These are phyloP conservation scores for Teinopalpus imperialis DNA, from an alignment of 2,888 invertebrate genomes.

Conservation along the genomic window DNA sequence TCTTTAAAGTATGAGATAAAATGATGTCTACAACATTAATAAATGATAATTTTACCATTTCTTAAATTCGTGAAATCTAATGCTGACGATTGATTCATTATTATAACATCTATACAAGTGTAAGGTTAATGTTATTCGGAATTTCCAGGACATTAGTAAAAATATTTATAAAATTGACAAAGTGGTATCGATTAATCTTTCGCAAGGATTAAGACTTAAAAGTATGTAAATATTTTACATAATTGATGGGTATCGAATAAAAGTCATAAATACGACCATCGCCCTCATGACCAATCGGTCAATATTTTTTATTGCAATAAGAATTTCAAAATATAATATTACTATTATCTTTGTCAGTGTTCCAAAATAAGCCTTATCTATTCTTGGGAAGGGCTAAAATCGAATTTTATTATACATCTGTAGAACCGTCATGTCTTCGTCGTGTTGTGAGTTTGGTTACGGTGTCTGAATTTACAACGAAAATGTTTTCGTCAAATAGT, in stretches of 20 bases:
- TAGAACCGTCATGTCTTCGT: slow-evolving; percentile 1
- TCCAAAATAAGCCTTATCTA: background rate
- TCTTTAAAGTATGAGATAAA: too few species aligned
- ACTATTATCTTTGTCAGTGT: background rate
- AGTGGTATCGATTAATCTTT: background rate
- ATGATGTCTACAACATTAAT: too few species aligned
- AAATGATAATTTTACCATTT: too few species aligned
- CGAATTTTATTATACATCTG: background rate
- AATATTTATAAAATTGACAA: slow-evolving; percentile 12
- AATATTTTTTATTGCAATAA: slow-evolving; percentile 5
- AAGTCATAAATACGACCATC: slow-evolving; percentile 4
- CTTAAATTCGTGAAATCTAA: too few species aligned
- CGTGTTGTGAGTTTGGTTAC: slow-evolving; percentile 4
- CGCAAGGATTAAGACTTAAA: background rate
- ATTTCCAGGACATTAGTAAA: slow-evolving; percentile 10
- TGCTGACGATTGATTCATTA: slow-evolving; percentile 12
- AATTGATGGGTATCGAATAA: background rate
- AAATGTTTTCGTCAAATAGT: too few species aligned
- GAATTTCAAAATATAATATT: slow-evolving; percentile 2
- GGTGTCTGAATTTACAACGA: background rate
- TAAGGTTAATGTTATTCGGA: slow-evolving; percentile 1
- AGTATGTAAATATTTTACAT: slow-evolving; percentile 15
- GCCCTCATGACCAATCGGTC: slow-evolving; percentile 9
- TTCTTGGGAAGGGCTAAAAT: background rate
- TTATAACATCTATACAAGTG: background rate